A percentile compares a stretch with the other conserved stretches of the same genome.
Conservation (phyloP, 2,888 invertebrate species). For the Mesopsocus fuscifrons region DNA sequence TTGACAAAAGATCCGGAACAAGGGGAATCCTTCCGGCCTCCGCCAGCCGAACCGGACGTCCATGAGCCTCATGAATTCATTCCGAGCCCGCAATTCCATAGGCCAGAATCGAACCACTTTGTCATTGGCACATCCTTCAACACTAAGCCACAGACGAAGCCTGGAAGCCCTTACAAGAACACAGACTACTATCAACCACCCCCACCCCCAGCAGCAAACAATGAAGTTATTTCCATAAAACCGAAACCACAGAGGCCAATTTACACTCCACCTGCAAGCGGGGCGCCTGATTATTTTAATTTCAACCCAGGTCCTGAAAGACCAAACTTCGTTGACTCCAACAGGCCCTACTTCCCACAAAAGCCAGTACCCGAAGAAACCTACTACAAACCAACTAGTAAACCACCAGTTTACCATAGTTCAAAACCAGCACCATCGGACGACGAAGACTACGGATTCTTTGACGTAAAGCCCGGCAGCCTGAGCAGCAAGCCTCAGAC, state of each 20-base stretch:
- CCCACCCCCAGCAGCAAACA: not conserved
- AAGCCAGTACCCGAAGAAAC: not conserved
- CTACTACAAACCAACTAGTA: not conserved
- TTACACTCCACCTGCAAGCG: not conserved
- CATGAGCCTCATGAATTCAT: conserved; percentile 8
- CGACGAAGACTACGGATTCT: not conserved
- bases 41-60: conserved; percentile 1
- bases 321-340: not conserved
- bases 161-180: not conserved
- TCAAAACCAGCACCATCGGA: not conserved
- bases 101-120: not conserved
- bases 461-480: not conserved
- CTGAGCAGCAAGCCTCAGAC: not conserved
- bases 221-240: not conserved
- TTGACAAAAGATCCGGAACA: conserved; percentile 2
- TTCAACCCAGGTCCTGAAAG: no score
- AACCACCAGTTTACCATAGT: not conserved
- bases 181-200: no score
- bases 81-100: conserved; percentile 5
- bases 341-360: not conserved
- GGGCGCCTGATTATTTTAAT: no score
- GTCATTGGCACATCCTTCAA: not conserved
- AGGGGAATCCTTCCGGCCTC: not conserved
- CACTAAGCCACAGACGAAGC: not conserved
- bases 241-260: not conserved